Evolutionary conservation across 2,797 vertebrate genomes (phyloP), one percentile per base, ranked within the genome.

Genomic region (Naso thynnoides): DNA sequence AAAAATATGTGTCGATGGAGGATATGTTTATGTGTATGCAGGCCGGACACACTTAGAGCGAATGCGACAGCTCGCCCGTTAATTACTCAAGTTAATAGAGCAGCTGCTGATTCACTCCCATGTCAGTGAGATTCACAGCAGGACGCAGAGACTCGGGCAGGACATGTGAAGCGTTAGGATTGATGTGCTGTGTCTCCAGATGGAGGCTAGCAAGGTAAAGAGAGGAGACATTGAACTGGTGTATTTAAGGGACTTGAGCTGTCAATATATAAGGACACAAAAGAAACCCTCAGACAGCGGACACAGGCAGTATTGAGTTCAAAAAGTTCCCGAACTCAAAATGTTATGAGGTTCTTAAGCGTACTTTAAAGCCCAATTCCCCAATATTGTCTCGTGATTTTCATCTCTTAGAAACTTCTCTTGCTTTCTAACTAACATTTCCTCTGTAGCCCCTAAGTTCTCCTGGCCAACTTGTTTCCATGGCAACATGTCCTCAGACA

Each of bases 31-130:
- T 62, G 52, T 57, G 14, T 18, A 15, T 16, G 42, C 66, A 76
- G 54, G 72, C n/a, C 13, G 44, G 63, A 70, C 63, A 61, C 57
- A 27, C 73, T 59, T 23, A 4, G 74, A 67, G 9, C 33, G 59
- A 69, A 75, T 64, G 70, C 27, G 18, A 78, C 83, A 90, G 79
- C 59, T 58, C 26, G 50, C 48, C 57, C 0, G 54, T 87, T 92
- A 90, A 92, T 92, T 91, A 88, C 48, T 23, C 47, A 55, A 66
- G 82, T 81, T 93, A 88, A 92, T 82, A 84, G 86, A 90, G 82
- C 80, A 87, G 79, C 82, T 86, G 83, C 78, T 79, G 86, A 88
- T 90, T 89, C 75, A 59, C 69, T 60, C 59, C 55, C 14, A 4
- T 79, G 82, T 89, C 82, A 49, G 69, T 71, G 68, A 78, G 86